phyloP scores from a whole-genome alignment of 2,113 vertebrate genomes.

The Notothenia rossii region DNA sequence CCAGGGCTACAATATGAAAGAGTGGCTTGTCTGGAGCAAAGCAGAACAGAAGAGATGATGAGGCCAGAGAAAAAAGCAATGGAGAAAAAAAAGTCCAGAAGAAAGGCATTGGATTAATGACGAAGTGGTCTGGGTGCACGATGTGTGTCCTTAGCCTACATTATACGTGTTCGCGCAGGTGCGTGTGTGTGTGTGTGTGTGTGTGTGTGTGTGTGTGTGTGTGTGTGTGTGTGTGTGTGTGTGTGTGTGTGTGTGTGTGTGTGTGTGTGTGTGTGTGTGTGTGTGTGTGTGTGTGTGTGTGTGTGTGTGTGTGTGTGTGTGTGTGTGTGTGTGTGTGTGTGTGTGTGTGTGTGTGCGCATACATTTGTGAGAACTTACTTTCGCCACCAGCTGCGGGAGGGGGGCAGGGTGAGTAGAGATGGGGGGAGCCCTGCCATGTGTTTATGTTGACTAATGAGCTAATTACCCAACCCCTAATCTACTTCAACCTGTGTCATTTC shows the following conservation, averaged over 20 bases:
- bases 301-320: constrained; percentile 16
- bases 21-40: constrained; percentile 83
- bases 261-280: constrained; percentile 13
- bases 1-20: constrained; percentile 88
- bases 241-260: constrained; percentile 1
- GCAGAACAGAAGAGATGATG: constrained; percentile 72
- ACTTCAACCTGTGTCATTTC: constrained; percentile 82
- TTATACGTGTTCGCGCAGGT: constrained; percentile 7
- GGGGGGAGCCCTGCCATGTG: constrained; percentile 73
- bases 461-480: constrained; percentile 83
- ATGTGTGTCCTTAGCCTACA: constrained; percentile 28
- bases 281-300: constrained; percentile 13
- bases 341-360: constrained; percentile 14
- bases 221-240: constrained; percentile 3
- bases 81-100: constrained; percentile 55
- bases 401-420: constrained; percentile 61
- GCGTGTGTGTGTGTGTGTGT: constrained; percentile 6
- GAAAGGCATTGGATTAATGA: constrained; percentile 63
- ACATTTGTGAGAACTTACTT: constrained; percentile 44
- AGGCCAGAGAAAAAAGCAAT: constrained; percentile 44
- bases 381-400: constrained; percentile 72
- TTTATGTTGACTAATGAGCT: constrained; percentile 86
- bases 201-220: constrained; percentile 22
- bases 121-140: constrained; percentile 51
- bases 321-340: neutral